These are phyloP conservation scores for Etheostoma perlongum DNA, from an alignment of 2,797 vertebrate genomes.

Conservation along the genomic window DNA sequence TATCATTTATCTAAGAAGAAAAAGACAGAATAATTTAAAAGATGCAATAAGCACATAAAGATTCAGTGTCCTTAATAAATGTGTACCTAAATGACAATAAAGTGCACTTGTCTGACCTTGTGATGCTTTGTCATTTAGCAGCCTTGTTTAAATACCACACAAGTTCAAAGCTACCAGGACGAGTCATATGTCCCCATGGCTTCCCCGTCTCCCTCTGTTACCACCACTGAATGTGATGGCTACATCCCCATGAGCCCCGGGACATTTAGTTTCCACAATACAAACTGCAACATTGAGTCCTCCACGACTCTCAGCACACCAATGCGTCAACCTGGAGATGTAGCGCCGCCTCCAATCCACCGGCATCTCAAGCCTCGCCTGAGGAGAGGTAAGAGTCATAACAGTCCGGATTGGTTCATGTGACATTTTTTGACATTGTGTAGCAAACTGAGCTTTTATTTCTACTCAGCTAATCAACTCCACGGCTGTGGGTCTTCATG, in stretches of 20 bases:
- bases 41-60: not conserved
- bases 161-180: constrained; percentile 79
- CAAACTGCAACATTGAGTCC: constrained; percentile 61
- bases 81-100: not conserved
- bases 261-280: constrained; percentile 71
- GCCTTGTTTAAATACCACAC: constrained; percentile 82
- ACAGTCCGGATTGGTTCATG: not conserved
- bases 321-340: constrained; percentile 81
- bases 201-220: constrained; percentile 72
- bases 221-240: constrained; percentile 83
- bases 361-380: constrained; percentile 93
- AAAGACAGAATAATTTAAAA: not conserved
- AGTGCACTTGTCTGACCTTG: constrained; percentile 45
- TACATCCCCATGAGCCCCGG: constrained; percentile 96
- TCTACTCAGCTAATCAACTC: not conserved
- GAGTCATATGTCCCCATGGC: constrained; percentile 94
- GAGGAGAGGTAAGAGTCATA: constrained; percentile 88
- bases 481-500: not conserved
- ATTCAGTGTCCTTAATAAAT: not conserved
- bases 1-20: not conserved
- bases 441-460: constrained; percentile 5
- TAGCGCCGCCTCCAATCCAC: constrained; percentile 94
- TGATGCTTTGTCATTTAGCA: constrained; percentile 68
- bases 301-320: constrained; percentile 64
- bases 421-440: not conserved